A percentile compares a stretch with the other conserved stretches of the same genome.
These are phyloP conservation scores for Aplocera efformata DNA, from an alignment of 2,888 invertebrate species.

Conservation along the genomic window DNA sequence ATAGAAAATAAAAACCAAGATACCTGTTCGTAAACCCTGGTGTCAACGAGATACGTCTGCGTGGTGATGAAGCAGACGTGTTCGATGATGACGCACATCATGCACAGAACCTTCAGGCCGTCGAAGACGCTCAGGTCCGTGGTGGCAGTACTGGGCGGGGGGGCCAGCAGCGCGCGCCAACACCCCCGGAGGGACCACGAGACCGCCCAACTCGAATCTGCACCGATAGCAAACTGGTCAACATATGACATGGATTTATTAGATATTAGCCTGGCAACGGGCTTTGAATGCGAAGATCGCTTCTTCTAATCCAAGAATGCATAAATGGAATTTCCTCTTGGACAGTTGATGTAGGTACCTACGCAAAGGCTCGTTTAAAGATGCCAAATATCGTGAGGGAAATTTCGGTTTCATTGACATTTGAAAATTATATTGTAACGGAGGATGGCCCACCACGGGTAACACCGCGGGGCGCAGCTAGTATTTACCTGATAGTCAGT, in stretches of 20 bases:
- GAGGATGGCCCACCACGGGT: too few relatives aligned
- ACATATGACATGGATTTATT: background rate
- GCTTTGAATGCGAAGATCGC: too few relatives aligned
- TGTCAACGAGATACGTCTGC: constrained; percentile 55
- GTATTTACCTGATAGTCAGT: too few relatives aligned
- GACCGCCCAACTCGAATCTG: constrained; percentile 50
- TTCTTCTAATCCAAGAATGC: too few relatives aligned
- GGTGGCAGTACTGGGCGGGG: constrained; percentile 36
- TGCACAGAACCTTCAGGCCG: constrained; percentile 65
- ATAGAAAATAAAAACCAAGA: too few relatives aligned
- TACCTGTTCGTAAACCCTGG: constrained; percentile 56
- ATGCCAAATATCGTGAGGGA: too few relatives aligned
- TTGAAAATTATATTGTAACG: too few relatives aligned
- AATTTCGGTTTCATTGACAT: too few relatives aligned
- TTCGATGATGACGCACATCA: constrained; percentile 69
- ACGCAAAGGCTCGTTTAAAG: too few relatives aligned
- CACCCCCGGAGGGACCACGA: constrained; percentile 58
- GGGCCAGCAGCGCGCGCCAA: constrained; percentile 46
- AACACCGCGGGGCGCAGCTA: too few relatives aligned
- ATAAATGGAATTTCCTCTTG: too few relatives aligned
- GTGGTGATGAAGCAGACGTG: constrained; percentile 71
- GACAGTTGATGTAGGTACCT: too few relatives aligned
- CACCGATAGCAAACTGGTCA: background rate
- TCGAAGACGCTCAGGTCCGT: constrained; percentile 60
- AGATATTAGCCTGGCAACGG: constrained; percentile 2